Evolutionary conservation across 1,140 invertebrate genomes (phyloP).

Genomic region (Brachystomella parvula): DNA sequence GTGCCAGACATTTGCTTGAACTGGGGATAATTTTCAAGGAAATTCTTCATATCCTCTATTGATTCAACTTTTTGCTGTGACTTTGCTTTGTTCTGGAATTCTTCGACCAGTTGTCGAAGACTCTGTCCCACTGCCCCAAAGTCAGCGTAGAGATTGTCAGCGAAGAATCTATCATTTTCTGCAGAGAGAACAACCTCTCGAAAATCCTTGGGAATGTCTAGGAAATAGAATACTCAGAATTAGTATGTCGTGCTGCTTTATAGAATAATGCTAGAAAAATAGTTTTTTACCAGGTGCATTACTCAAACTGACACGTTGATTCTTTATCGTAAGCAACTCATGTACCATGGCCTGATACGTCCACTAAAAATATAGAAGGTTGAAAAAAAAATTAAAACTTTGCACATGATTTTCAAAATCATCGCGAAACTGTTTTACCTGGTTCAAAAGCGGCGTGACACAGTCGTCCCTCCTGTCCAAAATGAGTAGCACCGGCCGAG

Average conservation of each 20-base stretch:
- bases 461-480: conserved; percentile 87
- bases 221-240: conserved; percentile 13
- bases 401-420: too few relatives aligned
- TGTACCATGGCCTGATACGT: conserved; percentile 99
- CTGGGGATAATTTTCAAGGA: conserved; percentile 96
- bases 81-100: conserved; percentile 89
- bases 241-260: background rate
- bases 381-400: too few relatives aligned
- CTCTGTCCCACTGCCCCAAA: conserved; percentile 98
- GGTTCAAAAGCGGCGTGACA: conserved; percentile 92
- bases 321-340: conserved; percentile 87
- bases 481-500: conserved; percentile 70
- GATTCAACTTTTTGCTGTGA: conserved; percentile 96
- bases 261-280: background rate
- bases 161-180: conserved; percentile 97
- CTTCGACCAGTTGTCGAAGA: conserved; percentile 94
- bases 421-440: too few relatives aligned
- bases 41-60: conserved; percentile 97
- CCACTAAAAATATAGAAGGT: too few relatives aligned
- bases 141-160: conserved; percentile 90
- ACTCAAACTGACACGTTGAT: conserved; percentile 87
- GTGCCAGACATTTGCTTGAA: conserved; percentile 99
- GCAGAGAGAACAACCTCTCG: conserved; percentile 87
- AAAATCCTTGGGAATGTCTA: conserved; percentile 64
- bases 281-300: conserved; percentile 59